phyloP scores from a whole-genome alignment of 2,797 vertebrate species.

The Hafferia zeledoni region DNA sequence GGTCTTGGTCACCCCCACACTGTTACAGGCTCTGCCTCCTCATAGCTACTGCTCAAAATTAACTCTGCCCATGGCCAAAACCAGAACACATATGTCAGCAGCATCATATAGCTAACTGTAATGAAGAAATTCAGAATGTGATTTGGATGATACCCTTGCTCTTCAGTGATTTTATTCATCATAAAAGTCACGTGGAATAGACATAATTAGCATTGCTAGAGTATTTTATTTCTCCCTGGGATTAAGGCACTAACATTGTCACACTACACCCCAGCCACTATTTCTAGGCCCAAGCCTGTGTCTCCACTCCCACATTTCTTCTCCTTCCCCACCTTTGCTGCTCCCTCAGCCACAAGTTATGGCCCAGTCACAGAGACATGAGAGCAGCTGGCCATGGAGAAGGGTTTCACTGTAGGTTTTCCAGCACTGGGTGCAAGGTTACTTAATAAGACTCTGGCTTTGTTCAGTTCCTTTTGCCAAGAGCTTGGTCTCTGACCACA shows the following conservation, averaged over 20 bases:
- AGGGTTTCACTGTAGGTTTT: neutral
- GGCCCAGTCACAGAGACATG: rapidly evolving
- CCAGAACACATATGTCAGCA: neutral
- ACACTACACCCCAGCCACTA: neutral
- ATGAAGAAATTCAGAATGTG: neutral
- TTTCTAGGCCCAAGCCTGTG: neutral
- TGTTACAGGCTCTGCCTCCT: neutral
- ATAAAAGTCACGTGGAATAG: neutral
- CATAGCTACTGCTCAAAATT: neutral
- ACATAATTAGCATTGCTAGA: neutral
- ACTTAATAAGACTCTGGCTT: neutral
- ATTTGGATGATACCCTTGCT: neutral
- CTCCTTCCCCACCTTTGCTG: neutral
- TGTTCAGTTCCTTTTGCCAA: neutral
- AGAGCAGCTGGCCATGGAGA: rapidly evolving
- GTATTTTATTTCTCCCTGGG: neutral
- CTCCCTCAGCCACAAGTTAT: neutral
- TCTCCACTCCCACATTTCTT: neutral
- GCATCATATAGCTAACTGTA: neutral
- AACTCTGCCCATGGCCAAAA: neutral
- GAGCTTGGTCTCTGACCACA: neutral
- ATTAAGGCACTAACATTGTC: neutral
- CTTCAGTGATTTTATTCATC: neutral
- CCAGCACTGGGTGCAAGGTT: too few species aligned
- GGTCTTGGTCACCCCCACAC: neutral